These are phyloP conservation scores for Microctonus brassicae DNA, from an alignment of 2,888 invertebrate genomes.

Conservation along the genomic window DNA sequence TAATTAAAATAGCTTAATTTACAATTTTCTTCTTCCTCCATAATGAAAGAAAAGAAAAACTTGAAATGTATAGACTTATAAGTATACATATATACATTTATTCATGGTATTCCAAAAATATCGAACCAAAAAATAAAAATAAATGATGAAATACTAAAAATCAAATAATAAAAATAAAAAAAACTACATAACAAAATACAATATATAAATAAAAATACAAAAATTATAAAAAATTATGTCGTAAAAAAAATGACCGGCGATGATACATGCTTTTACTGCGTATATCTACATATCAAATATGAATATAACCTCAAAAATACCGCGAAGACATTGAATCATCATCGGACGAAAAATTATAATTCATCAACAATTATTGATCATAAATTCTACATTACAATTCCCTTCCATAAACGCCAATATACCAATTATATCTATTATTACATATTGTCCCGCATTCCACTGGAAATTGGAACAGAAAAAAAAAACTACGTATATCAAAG, in stretches of 20 bases:
- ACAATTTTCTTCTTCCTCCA: no score
- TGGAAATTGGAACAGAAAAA: background rate
- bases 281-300: background rate
- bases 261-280: background rate
- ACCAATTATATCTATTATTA: background rate
- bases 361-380: background rate
- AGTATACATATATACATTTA: background rate
- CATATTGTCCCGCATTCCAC: background rate
- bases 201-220: background rate
- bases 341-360: background rate
- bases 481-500: background rate
- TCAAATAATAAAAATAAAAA: background rate
- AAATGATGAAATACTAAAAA: background rate
- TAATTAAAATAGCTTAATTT: no score
- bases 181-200: no score
- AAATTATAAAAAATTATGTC: background rate
- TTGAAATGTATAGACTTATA: no score
- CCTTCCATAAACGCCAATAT: background rate
- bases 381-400: background rate
- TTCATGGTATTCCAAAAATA: background rate
- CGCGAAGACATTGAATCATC: background rate
- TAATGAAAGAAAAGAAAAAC: no score
- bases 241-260: background rate
- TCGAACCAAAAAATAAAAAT: background rate
- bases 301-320: constrained; percentile 11